Conservation (phyloP, 2,113 vertebrate species). For the Solea senegalensis region DNA sequence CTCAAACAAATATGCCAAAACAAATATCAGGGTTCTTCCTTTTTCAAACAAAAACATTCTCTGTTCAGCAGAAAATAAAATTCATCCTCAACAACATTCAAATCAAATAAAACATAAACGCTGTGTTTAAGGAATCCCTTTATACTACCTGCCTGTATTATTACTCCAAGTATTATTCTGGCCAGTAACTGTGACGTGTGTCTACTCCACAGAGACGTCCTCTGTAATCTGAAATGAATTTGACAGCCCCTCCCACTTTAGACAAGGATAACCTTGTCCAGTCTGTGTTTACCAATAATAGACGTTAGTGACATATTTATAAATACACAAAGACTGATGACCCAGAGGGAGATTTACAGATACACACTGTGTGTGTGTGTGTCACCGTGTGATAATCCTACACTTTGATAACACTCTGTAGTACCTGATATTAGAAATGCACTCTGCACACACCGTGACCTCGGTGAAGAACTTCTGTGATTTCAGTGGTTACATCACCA, state of each 20-base stretch:
- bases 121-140: too few species aligned
- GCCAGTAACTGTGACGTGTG: too few species aligned
- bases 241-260: not conserved
- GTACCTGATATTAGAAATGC: constrained; percentile 40
- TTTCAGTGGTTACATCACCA: constrained; percentile 54
- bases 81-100: too few species aligned
- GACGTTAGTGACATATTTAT: constrained; percentile 69
- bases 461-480: constrained; percentile 48
- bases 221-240: too few species aligned
- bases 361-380: constrained; percentile 23
- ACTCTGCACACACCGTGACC: constrained; percentile 36
- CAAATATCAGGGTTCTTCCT: too few species aligned
- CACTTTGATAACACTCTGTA: constrained; percentile 20
- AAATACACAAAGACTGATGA: constrained; percentile 65
- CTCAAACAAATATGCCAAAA: too few species aligned
- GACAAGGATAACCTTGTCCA: constrained; percentile 51
- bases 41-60: too few species aligned
- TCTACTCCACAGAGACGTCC: too few species aligned
- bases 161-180: too few species aligned
- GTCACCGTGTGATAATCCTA: constrained; percentile 46
- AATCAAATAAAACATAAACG: too few species aligned
- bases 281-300: constrained; percentile 64
- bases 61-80: too few species aligned
- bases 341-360: constrained; percentile 63
- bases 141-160: too few species aligned